These are phyloP conservation scores for Sinocyclocheilus rhinocerous DNA, from an alignment of 2,113 vertebrate genomes.

Conservation along the genomic window DNA sequence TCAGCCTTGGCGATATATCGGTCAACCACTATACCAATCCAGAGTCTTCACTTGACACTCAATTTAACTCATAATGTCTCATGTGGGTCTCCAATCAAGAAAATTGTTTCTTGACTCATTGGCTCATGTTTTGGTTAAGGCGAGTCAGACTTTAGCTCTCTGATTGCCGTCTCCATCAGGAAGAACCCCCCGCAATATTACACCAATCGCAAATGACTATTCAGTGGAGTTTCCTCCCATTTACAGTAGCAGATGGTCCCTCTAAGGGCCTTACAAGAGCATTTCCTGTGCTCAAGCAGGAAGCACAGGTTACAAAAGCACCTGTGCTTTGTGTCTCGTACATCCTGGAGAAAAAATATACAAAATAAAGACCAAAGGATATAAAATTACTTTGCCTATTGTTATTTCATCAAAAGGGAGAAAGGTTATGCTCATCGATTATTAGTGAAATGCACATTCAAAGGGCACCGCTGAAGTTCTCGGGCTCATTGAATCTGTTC, in stretches of 20 bases:
- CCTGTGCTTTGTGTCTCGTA: constrained; percentile 49
- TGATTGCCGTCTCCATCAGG: not conserved
- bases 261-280: constrained; percentile 54
- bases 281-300: constrained; percentile 62
- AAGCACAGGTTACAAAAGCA: constrained; percentile 57
- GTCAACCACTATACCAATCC: too few species aligned
- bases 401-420: not conserved
- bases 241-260: not conserved
- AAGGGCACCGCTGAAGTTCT: constrained; percentile 43
- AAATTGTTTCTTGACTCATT: not conserved
- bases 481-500: constrained; percentile 60
- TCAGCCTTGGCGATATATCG: too few species aligned
- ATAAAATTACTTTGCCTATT: not conserved
- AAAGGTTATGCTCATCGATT: not conserved
- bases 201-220: constrained; percentile 3
- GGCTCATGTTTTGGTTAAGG: not conserved
- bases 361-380: constrained; percentile 6
- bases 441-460: not conserved
- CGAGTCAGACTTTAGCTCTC: not conserved
- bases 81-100: not conserved
- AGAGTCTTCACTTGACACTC: too few species aligned
- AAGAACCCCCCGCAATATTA: not conserved
- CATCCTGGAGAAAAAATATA: constrained; percentile 40
- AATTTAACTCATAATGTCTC: not conserved
- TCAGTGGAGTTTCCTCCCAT: not conserved